phyloP scores from a whole-genome alignment of 2,888 invertebrate species.

The Drosophila antonietae region DNA sequence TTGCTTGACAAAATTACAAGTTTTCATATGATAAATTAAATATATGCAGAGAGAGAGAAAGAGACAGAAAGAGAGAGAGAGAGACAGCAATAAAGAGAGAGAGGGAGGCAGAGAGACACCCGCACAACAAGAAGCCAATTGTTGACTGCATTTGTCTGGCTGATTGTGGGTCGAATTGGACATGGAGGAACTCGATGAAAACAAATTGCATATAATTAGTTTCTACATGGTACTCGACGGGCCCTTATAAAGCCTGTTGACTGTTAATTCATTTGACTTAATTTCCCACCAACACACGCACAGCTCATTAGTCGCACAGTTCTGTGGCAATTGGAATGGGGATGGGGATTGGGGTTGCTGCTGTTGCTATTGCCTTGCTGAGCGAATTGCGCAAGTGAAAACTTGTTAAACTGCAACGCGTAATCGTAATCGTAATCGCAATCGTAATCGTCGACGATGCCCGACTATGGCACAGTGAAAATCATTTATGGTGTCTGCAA shows the following conservation, averaged over 20 bases:
- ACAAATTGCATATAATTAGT: conserved; percentile 75
- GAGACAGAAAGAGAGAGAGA: no score
- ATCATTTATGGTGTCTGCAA: conserved; percentile 28
- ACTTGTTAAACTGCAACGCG: conserved; percentile 44
- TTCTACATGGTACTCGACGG: conserved; percentile 20
- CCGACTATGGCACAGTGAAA: conserved; percentile 27
- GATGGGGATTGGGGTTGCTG: background rate
- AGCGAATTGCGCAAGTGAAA: conserved; percentile 54
- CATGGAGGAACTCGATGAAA: conserved; percentile 60
- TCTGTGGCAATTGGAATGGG: conserved; percentile 19
- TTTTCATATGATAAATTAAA: conserved; percentile 52
- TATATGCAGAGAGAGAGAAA: background rate
- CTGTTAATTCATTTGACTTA: conserved; percentile 40
- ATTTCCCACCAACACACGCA: conserved; percentile 32
- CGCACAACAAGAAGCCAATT: conserved; percentile 20
- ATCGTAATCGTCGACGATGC: conserved; percentile 26
- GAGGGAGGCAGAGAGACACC: background rate
- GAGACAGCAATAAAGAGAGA: no score
- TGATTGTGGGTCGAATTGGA: conserved; percentile 39
- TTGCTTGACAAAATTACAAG: conserved; percentile 41
- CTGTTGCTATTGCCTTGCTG: background rate
- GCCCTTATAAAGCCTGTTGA: conserved; percentile 49
- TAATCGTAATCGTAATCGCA: conserved; percentile 31
- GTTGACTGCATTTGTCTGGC: conserved; percentile 37
- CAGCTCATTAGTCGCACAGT: conserved; percentile 22